These are phyloP conservation scores for Megalops atlanticus DNA, from an alignment of 2,113 vertebrate genomes.

Conservation along the genomic window DNA sequence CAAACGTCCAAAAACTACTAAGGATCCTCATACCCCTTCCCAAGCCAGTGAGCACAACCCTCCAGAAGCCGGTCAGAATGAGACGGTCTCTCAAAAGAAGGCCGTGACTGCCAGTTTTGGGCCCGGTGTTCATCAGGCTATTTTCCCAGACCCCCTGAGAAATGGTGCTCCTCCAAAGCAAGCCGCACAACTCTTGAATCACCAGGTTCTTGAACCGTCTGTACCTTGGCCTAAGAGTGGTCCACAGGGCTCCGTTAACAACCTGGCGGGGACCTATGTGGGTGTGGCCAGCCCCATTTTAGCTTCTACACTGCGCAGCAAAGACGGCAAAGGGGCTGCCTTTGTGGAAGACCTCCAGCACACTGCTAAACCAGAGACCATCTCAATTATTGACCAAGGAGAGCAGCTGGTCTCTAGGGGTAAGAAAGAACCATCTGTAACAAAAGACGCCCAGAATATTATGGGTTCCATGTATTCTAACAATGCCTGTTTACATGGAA, in stretches of 20 bases:
- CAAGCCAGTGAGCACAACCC: constrained; percentile 75
- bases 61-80: constrained; percentile 80
- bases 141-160: constrained; percentile 86
- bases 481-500: constrained; percentile 57
- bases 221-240: constrained; percentile 83
- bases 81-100: constrained; percentile 68
- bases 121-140: constrained; percentile 75
- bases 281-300: constrained; percentile 95
- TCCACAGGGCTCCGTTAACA: constrained; percentile 78
- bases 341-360: constrained; percentile 83
- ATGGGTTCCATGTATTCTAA: constrained; percentile 59
- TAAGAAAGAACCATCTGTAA: constrained; percentile 72
- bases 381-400: constrained; percentile 95
- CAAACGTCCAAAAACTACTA: constrained; percentile 84
- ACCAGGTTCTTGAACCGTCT: constrained; percentile 64
- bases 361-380: constrained; percentile 91
- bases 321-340: constrained; percentile 77
- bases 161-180: constrained; percentile 79
- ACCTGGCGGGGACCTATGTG: constrained; percentile 90
- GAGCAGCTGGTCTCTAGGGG: constrained; percentile 78
- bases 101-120: constrained; percentile 63
- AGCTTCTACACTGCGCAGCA: constrained; percentile 89
- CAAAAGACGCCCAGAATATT: constrained; percentile 59
- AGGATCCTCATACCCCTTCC: constrained; percentile 75
- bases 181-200: constrained; percentile 69